Percentiles rank a stretch among this genome's conserved stretches.
phyloP scores from a whole-genome alignment of 2,797 vertebrate genomes.

The Ceryle rudis region DNA sequence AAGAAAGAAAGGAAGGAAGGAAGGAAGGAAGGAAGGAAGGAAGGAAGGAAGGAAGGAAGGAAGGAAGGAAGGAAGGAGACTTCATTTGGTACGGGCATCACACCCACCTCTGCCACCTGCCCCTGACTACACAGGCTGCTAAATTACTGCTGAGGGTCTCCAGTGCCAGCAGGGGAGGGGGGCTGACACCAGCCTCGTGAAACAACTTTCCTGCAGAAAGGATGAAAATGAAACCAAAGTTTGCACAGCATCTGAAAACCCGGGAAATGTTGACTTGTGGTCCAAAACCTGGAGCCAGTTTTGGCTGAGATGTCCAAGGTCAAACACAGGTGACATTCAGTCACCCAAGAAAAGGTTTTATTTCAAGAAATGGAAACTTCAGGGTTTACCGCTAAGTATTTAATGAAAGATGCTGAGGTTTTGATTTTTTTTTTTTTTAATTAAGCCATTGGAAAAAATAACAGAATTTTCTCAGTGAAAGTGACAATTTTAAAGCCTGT shows the following conservation, averaged over 20 bases:
- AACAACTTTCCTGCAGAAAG: background rate
- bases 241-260: background rate
- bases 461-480: background rate
- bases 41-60: too few relatives aligned
- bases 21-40: too few relatives aligned
- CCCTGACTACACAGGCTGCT: background rate
- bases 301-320: background rate
- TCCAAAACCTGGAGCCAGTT: background rate
- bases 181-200: background rate
- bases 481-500: background rate
- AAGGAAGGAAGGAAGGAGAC: too few relatives aligned
- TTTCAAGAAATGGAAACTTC: background rate
- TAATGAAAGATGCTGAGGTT: background rate
- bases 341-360: background rate
- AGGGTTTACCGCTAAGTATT: background rate
- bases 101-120: background rate
- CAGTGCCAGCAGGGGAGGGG: background rate
- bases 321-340: background rate
- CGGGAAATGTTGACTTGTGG: background rate
- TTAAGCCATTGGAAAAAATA: background rate
- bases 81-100: background rate
- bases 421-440: background rate
- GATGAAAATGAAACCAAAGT: background rate
- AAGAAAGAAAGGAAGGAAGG: too few relatives aligned
- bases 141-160: background rate